These are phyloP conservation scores for Heliconius hermathena DNA, from an alignment of 1,140 invertebrate genomes.

Conservation along the genomic window DNA sequence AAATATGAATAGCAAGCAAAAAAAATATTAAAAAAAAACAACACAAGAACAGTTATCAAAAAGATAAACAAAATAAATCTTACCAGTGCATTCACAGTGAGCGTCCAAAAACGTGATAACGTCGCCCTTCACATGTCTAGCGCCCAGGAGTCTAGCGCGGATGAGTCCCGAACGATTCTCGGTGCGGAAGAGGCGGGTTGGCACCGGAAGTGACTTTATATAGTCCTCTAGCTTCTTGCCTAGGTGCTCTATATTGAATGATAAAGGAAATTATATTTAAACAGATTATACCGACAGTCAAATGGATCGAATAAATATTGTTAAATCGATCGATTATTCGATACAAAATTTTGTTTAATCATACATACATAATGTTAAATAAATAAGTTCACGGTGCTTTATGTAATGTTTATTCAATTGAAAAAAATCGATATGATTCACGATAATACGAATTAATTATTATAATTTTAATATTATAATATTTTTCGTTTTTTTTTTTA, in stretches of 20 bases:
- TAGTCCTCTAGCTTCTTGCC: slow-evolving; percentile 95
- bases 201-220: slow-evolving; percentile 91
- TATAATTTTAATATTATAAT: too few relatives aligned
- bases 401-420: too few relatives aligned
- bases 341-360: too few relatives aligned
- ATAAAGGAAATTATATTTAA: background rate
- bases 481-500: too few relatives aligned
- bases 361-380: too few relatives aligned
- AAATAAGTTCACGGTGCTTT: too few relatives aligned
- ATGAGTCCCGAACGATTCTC: slow-evolving; percentile 96
- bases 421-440: background rate
- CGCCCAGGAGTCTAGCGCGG: slow-evolving; percentile 94
- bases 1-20: too few relatives aligned
- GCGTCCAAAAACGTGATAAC: slow-evolving; percentile 98
- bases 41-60: background rate
- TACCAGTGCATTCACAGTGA: slow-evolving; percentile 94
- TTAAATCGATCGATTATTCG: too few relatives aligned
- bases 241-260: slow-evolving; percentile 88
- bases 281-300: too few relatives aligned
- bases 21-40: background rate
- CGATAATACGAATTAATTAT: background rate
- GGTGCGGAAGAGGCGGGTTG: slow-evolving; percentile 92
- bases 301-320: too few relatives aligned
- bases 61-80: slow-evolving; percentile 6
- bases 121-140: slow-evolving; percentile 94